phyloP scores from a whole-genome alignment of 2,113 vertebrate genomes.

The Datnioides undecimradiatus region DNA sequence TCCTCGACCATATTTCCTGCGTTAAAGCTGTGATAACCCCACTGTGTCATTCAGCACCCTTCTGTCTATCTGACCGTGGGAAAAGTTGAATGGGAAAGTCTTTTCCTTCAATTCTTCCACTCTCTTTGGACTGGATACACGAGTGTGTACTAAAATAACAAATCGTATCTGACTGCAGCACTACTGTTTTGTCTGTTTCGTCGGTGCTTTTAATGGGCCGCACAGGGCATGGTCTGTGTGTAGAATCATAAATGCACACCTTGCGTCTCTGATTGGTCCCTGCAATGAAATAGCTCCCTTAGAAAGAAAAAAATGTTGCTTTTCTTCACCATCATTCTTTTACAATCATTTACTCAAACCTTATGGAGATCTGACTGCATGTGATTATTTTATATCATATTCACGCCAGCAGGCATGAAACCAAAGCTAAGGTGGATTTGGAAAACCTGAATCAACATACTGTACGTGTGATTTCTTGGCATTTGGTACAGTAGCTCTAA shows the following conservation, averaged over 20 bases:
- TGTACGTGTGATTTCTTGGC: constrained; percentile 26
- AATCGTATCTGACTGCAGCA: constrained; percentile 33
- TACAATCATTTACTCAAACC: constrained; percentile 13
- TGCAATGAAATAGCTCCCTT: background rate
- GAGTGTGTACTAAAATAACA: constrained; percentile 60
- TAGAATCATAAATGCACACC: background rate
- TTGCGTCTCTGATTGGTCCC: background rate
- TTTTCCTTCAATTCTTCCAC: constrained; percentile 75
- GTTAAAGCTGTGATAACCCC: constrained; percentile 58
- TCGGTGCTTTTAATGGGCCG: constrained; percentile 32
- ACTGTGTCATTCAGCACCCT: constrained; percentile 41
- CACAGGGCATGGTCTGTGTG: constrained; percentile 7
- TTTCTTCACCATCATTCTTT: constrained; percentile 18
- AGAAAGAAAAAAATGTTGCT: background rate
- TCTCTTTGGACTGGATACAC: constrained; percentile 47
- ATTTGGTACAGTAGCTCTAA: constrained; percentile 12
- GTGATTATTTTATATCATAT: constrained; percentile 40
- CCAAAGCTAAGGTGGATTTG: constrained; percentile 42
- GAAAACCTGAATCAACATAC: constrained; percentile 41
- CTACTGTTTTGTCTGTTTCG: constrained; percentile 30
- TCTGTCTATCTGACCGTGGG: constrained; percentile 71
- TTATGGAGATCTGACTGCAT: constrained; percentile 31
- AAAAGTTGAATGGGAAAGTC: constrained; percentile 66
- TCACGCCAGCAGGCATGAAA: constrained; percentile 49
- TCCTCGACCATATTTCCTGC: constrained; percentile 50